A percentile compares a stretch with the other conserved stretches of the same genome.
Conservation (phyloP, 1,140 invertebrate genomes). For the Spodoptera litura region DNA sequence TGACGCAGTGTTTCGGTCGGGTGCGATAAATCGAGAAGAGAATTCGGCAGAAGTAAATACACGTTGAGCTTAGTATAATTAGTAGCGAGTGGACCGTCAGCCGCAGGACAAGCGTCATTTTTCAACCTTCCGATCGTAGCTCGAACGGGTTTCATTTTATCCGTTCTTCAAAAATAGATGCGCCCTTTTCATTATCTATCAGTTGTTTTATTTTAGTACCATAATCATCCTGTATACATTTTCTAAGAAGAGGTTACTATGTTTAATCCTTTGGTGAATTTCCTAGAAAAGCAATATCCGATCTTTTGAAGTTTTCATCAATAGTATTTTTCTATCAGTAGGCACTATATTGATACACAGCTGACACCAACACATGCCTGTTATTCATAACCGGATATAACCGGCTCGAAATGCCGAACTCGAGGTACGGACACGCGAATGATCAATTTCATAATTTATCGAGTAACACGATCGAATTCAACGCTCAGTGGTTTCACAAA, state of each 20-base stretch:
- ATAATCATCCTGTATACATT: neutral
- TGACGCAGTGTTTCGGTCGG: conserved; percentile 45
- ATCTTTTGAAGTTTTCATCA: conserved; percentile 12
- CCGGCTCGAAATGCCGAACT: conserved; percentile 33
- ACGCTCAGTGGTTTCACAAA: conserved; percentile 40
- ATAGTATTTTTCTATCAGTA: neutral
- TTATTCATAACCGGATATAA: conserved; percentile 50
- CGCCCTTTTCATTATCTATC: neutral
- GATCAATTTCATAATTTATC: conserved; percentile 58
- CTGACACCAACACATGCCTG: conserved; percentile 52
- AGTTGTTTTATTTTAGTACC: neutral
- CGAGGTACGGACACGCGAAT: conserved; percentile 51
- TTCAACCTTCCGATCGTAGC: neutral
- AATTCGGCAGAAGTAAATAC: conserved; percentile 39
- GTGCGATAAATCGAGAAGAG: conserved; percentile 54
- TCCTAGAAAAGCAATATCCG: conserved; percentile 2
- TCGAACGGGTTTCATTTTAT: neutral
- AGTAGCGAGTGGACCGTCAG: conserved; percentile 22
- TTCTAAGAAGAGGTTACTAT: neutral
- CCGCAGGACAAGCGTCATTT: conserved; percentile 17
- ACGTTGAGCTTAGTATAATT: conserved; percentile 23
- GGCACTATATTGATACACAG: neutral
- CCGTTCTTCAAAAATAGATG: neutral
- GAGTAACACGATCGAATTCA: conserved; percentile 58
- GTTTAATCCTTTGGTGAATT: neutral